Evolutionary conservation across 2,113 vertebrate species (phyloP).

Genomic region (Cyrtonyx montezumae): DNA sequence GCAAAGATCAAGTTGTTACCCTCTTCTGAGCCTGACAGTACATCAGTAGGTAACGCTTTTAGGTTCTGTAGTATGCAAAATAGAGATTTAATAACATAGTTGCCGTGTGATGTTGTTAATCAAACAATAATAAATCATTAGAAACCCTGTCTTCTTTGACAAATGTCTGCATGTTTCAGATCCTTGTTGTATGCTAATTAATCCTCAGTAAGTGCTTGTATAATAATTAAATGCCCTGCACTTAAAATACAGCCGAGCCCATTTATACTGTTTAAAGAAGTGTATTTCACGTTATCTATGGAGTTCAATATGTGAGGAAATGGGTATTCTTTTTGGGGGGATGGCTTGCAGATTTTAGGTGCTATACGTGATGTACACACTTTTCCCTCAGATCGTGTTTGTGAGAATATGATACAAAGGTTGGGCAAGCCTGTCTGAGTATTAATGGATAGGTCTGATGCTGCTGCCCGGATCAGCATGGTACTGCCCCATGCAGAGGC

Average conservation of each 20-base stretch:
- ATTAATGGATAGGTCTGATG: background rate
- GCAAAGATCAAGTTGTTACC: constrained; percentile 38
- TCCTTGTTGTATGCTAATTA: constrained; percentile 38
- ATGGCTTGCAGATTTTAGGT: background rate
- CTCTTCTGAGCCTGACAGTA: constrained; percentile 12
- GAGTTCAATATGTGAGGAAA: background rate
- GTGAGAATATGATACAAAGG: background rate
- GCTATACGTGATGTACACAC: background rate
- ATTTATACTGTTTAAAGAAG: constrained; percentile 18
- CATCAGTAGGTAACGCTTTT: background rate
- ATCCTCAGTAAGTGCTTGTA: constrained; percentile 37
- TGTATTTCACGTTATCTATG: background rate
- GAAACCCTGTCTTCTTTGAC: constrained; percentile 54
- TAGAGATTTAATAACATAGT: constrained; percentile 25
- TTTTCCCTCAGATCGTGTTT: rapidly evolving
- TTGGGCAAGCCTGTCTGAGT: background rate
- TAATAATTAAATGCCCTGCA: constrained; percentile 49
- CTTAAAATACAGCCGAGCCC: constrained; percentile 25
- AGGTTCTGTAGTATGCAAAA: constrained; percentile 14
- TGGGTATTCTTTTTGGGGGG: background rate
- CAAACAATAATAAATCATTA: constrained; percentile 57
- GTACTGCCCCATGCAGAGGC: background rate
- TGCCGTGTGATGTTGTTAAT: constrained; percentile 34
- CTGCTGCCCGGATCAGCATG: background rate
- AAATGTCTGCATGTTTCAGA: constrained; percentile 30